Conservation (phyloP, 2,888 invertebrate genomes). For the Vannuccia rotundouncinata region DNA sequence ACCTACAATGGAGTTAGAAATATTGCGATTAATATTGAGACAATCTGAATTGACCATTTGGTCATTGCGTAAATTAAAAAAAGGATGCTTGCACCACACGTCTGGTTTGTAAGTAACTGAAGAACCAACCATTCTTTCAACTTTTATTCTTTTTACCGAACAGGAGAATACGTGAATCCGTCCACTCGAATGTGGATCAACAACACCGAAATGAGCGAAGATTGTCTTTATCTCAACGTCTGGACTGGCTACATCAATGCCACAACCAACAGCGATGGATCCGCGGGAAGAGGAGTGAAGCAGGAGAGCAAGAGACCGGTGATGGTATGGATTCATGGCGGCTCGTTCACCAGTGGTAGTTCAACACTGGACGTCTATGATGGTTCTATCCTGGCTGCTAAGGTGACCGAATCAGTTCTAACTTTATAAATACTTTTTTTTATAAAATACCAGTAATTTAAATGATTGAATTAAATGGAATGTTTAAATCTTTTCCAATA, state of each 20-base stretch:
- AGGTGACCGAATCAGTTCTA: conserved; percentile 1
- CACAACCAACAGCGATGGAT: neutral
- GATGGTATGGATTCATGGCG: conserved; percentile 33
- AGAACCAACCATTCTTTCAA: too few relatives aligned
- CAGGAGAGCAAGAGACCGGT: neutral
- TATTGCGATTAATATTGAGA: too few relatives aligned
- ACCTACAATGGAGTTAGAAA: too few relatives aligned
- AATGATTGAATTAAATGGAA: too few relatives aligned
- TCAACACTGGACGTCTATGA: conserved; percentile 33
- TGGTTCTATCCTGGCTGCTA: conserved; percentile 17
- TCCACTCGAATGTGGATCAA: conserved; percentile 73
- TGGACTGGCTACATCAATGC: conserved; percentile 64
- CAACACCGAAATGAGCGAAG: conserved; percentile 86
- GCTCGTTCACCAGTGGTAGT: conserved; percentile 18
- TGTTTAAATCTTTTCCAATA: too few relatives aligned
- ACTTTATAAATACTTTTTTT: too few relatives aligned
- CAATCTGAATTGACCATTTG: too few relatives aligned
- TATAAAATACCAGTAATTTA: too few relatives aligned
- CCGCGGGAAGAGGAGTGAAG: neutral
- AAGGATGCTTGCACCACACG: too few relatives aligned
- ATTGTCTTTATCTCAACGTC: conserved; percentile 86
- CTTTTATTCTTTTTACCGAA: neutral
- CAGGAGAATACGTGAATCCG: conserved; percentile 14
- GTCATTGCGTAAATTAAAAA: too few relatives aligned
- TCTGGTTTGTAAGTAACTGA: too few relatives aligned